Percentiles rank a stretch among this genome's conserved stretches.
These are phyloP conservation scores for Puma concolor DNA, from an alignment of 2,113 vertebrate species.

Conservation along the genomic window DNA sequence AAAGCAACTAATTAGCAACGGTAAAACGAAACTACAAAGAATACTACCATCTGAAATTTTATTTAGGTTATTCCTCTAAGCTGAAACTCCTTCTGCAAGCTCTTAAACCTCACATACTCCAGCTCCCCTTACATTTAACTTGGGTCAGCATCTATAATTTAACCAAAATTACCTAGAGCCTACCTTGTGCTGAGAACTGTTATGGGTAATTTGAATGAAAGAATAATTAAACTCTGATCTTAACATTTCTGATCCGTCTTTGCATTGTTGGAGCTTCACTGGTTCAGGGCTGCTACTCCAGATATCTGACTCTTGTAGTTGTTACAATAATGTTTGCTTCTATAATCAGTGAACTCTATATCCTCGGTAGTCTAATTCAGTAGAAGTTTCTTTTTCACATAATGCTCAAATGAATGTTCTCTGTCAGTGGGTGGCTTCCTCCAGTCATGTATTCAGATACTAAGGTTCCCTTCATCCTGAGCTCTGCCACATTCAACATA, in stretches of 20 bases:
- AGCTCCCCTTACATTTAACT: neutral
- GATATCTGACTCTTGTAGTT: neutral
- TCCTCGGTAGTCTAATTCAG: neutral
- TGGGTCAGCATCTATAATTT: neutral
- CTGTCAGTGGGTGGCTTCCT: neutral
- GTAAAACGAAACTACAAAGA: neutral
- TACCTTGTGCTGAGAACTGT: neutral
- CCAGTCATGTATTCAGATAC: neutral
- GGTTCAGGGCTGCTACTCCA: neutral
- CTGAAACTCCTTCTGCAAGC: neutral
- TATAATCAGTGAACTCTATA: neutral
- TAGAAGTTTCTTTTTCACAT: neutral
- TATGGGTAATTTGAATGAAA: neutral
- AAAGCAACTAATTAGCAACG: neutral
- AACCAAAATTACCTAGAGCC: neutral
- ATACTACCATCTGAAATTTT: neutral
- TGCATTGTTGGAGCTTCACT: neutral
- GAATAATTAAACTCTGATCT: neutral
- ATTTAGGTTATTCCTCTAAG: neutral
- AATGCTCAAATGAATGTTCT: neutral
- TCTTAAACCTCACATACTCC: neutral
- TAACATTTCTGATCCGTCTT: neutral
- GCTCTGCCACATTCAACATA: neutral
- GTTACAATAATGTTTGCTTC: neutral
- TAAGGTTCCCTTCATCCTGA: neutral